Evolutionary conservation across 2,888 invertebrate species (phyloP), one percentile per base, ranked within the genome.

Genomic region (Xestobium rufovillosum): DNA sequence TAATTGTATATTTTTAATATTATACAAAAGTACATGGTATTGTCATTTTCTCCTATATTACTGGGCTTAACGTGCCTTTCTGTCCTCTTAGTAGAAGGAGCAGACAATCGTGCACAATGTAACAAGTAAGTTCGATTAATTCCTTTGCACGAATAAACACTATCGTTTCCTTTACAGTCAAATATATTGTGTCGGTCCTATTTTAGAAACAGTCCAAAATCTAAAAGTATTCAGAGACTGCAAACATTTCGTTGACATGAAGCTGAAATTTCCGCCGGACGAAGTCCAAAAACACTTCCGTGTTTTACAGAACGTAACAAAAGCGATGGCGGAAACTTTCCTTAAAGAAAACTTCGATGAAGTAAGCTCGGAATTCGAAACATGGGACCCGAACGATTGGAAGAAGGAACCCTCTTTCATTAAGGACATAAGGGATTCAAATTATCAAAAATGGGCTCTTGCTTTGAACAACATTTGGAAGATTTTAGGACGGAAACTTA

Each of bases 211-310:
- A 1, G 77, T 91, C 26, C 91, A 92, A 69, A 83, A 83, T 79
- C 79, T 83, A 1, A 73, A 74, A 25, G 68, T 91, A 25, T 87
- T 76, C 67, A 69, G 73, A 16, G 91, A 92, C 67, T 89, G 89
- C 19, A 92, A 91, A 64, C 85, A 86, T 17, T 91, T 91, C 67
- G 90, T 91, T 13, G 90, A 92, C 56, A 86, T 87, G 85, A 85
- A 86, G 67, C 67, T 89, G 50, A 82, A 76, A 57, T 57, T 68
- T 26, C 66, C 78, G 1, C 78, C 83, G 2, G 75, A 78, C 45
- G 70, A 73, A 49, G 81, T 83, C 1, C 60, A 80, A 56, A 60
- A 67, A 2, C 69, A 70, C 32, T 88, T 83, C 56, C 60, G 72
- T 3, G 59, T 68, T 4, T 74, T 87, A 13, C 34, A 41, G 13